phyloP scores from a whole-genome alignment of 1,140 invertebrate species.

The Coptotermes formosanus region DNA sequence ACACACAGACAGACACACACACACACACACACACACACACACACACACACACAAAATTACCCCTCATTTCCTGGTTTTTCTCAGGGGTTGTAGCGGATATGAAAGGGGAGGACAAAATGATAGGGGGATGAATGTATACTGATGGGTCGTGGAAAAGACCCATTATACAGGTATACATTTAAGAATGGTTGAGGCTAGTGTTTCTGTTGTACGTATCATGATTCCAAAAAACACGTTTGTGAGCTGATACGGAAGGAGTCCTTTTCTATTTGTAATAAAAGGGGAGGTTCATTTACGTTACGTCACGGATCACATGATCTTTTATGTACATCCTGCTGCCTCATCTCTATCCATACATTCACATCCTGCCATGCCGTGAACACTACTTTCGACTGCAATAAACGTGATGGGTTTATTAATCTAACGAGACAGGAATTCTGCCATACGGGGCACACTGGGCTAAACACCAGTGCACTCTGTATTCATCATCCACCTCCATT shows the following conservation, averaged over 20 bases:
- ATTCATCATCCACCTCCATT: no score
- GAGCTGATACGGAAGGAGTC: background rate
- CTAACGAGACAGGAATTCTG: background rate
- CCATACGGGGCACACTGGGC: background rate
- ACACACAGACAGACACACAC: background rate
- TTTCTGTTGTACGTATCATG: constrained; percentile 14
- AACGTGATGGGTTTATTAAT: background rate
- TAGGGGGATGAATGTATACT: constrained; percentile 7
- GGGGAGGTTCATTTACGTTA: background rate
- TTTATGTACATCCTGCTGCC: background rate
- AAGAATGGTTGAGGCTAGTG: background rate
- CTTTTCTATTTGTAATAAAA: constrained; percentile 11
- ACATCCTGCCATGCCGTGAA: background rate
- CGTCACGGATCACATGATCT: background rate
- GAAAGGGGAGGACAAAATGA: constrained; percentile 15
- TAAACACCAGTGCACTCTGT: no score
- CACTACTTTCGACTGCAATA: background rate
- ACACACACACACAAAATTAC: background rate
- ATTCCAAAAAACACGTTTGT: background rate
- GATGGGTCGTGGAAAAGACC: background rate
- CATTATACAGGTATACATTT: constrained; percentile 11
- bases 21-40: background rate
- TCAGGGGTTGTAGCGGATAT: constrained; percentile 9
- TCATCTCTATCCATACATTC: background rate
- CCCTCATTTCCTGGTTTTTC: constrained; percentile 9